Percentiles rank a stretch among this genome's conserved stretches.
phyloP scores from a whole-genome alignment of 1,140 invertebrate species.

The Micrasema longulum region DNA sequence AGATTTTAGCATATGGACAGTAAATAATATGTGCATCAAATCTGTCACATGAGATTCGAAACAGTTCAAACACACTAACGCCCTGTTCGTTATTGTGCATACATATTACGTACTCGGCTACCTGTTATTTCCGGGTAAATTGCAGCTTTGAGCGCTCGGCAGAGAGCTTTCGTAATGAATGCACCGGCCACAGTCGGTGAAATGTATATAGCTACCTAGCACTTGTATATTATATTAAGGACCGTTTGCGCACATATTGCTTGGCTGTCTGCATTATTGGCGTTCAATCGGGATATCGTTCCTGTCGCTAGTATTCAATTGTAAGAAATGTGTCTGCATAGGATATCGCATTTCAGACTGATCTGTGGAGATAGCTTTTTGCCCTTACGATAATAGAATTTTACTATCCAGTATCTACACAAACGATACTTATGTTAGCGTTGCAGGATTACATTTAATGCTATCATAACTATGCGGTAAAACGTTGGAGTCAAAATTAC shows the following conservation, averaged over 20 bases:
- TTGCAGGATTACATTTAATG: neutral
- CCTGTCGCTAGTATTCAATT: constrained; percentile 10
- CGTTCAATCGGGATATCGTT: constrained; percentile 12
- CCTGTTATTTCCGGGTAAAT: neutral
- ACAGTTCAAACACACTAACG: too few relatives aligned
- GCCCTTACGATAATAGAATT: neutral
- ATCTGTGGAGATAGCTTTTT: neutral
- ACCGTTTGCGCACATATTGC: too few relatives aligned
- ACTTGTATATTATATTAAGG: too few relatives aligned
- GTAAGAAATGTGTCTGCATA: neutral
- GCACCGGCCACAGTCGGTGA: neutral
- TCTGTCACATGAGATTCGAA: too few relatives aligned
- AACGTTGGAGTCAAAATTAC: neutral
- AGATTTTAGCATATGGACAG: too few relatives aligned
- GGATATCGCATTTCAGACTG: neutral
- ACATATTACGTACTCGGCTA: neutral
- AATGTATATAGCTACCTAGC: neutral
- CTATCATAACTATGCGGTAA: neutral
- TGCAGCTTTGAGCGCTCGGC: neutral
- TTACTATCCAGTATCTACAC: too few relatives aligned
- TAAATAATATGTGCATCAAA: too few relatives aligned
- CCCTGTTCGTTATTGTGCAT: too few relatives aligned
- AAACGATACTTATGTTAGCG: too few relatives aligned
- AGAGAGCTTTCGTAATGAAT: constrained; percentile 5
- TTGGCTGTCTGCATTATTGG: constrained; percentile 21